These are phyloP conservation scores for Coptodon rendalli DNA, from an alignment of 2,113 vertebrate species.

Conservation along the genomic window DNA sequence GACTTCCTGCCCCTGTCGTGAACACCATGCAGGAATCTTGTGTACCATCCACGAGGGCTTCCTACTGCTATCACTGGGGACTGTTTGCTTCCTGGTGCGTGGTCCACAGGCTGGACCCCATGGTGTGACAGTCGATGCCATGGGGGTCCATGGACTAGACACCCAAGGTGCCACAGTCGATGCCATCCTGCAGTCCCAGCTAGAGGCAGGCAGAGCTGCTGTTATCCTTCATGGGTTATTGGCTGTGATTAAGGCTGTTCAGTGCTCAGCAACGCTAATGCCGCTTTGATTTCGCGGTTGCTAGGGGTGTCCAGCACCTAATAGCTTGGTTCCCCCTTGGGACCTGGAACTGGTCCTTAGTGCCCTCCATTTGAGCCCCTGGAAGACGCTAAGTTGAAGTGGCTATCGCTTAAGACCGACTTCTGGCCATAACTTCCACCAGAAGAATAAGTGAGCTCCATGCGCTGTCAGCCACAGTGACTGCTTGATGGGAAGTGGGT, in stretches of 20 bases:
- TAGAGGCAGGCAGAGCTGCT: background rate
- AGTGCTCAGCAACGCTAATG: background rate
- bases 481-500: background rate
- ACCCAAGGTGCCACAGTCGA: background rate
- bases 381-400: background rate
- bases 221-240: background rate
- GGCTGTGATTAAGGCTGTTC: background rate
- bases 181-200: background rate
- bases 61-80: background rate
- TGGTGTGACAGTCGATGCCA: background rate
- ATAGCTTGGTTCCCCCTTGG: background rate
- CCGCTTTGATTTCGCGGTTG: background rate
- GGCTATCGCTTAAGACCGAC: background rate
- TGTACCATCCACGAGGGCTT: background rate
- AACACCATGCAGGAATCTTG: background rate
- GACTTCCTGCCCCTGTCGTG: background rate
- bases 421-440: background rate
- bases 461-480: background rate
- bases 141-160: background rate
- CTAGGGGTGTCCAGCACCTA: background rate
- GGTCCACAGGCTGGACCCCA: background rate
- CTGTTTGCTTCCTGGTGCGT: background rate
- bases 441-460: background rate
- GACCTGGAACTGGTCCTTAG: background rate
- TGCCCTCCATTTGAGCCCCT: background rate